Evolutionary conservation across 2,888 invertebrate genomes (phyloP), one percentile per base, ranked within the genome.

Genomic region (Apamea monoglypha): DNA sequence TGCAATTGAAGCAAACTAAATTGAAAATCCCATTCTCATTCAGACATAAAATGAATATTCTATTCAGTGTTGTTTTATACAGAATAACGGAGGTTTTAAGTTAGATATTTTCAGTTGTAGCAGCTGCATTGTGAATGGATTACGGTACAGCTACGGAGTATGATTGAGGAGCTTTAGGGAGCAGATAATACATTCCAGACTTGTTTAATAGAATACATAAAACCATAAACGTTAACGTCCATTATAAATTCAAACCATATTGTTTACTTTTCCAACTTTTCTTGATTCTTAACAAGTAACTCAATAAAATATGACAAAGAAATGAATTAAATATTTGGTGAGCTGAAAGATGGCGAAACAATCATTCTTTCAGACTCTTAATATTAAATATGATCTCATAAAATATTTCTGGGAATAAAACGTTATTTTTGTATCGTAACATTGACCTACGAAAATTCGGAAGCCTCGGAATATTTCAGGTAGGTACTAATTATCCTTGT

Each of bases 11-110:
- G 32, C 7, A 66, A 75, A 74, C 21, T 5, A 50, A 63, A 74
- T 32, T 72, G 47, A 29, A 79, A 73, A 53, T 50, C 25, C 5
- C 3, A 56, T 36, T 69, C 32, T 73, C 50, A 44, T 73, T 78
- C 18, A 40, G 25, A 69, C 16, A 69, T 64, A 5, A 73, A 69
- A 40, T 44, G 1, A 47, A 67, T 63, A 70, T 73, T 69, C 8
- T 61, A 56, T 59, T 80, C 53, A 74, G 36, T 73, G 50, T 63
- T 78, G 16, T 78, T 61, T 61, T 47, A 66, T 21, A 25, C 36
- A 40, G 32, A 32, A 56, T 80, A 75, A 68, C 72, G 21, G 12
- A 70, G 16, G 36, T 59, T 83, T 76, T 66, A 21, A 74, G 25
- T 40, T 50, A 59, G 18, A 72, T 68, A 10, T n/a, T 50, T 75